A percentile compares a stretch with the other conserved stretches of the same genome.
phyloP scores from a whole-genome alignment of 2,888 invertebrate species.

The Ypsolopha scabrella region DNA sequence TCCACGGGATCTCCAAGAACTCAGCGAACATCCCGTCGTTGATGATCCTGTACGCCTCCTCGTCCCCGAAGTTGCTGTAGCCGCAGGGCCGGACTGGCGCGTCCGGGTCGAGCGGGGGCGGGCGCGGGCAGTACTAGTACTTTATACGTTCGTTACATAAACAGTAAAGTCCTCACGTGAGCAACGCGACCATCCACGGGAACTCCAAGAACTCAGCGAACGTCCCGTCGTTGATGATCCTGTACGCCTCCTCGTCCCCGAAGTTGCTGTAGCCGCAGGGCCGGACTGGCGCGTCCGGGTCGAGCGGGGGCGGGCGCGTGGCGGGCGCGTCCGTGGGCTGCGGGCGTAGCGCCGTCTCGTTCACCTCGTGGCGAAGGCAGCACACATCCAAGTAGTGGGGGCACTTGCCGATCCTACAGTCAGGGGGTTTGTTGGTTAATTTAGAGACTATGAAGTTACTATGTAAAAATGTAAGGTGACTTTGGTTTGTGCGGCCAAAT shows the following conservation, averaged over 20 bases:
- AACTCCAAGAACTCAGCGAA: conserved; percentile 80
- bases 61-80: too few relatives aligned
- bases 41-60: too few relatives aligned
- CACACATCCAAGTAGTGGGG: conserved; percentile 10
- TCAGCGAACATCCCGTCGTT: too few relatives aligned
- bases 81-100: too few relatives aligned
- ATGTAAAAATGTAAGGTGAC: too few relatives aligned
- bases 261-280: conserved; percentile 74
- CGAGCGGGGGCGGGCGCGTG: not conserved
- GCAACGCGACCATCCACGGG: conserved; percentile 79
- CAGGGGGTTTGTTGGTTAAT: not conserved
- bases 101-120: too few relatives aligned
- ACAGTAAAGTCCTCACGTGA: conserved; percentile 60
- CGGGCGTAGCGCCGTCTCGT: not conserved
- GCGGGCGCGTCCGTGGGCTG: not conserved
- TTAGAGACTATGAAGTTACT: too few relatives aligned
- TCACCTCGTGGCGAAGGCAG: conserved; percentile 5
- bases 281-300: conserved; percentile 4
- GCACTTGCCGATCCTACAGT: conserved; percentile 6
- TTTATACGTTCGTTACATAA: conserved; percentile 29
- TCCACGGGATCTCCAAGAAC: too few relatives aligned
- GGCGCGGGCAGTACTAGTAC: too few relatives aligned
- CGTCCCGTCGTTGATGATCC: conserved; percentile 68
- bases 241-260: conserved; percentile 76
- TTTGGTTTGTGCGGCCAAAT: too few relatives aligned